Evolutionary conservation across 2,113 vertebrate species (phyloP).

Genomic region (Aramus guarauna): DNA sequence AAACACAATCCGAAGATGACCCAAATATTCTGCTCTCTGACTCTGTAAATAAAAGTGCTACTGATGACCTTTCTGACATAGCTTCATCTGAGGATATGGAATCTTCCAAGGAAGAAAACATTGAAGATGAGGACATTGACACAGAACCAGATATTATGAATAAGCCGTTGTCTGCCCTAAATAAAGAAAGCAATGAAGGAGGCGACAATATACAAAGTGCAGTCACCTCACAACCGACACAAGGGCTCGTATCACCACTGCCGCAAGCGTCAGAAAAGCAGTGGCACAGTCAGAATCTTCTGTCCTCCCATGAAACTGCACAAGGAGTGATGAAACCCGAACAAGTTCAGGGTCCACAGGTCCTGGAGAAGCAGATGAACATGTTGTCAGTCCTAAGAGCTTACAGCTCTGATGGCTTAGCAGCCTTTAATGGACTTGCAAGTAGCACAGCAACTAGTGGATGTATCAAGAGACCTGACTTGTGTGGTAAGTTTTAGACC

Average conservation of each 20-base stretch:
- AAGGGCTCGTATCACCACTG: slow-evolving; percentile 73
- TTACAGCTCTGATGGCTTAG: slow-evolving; percentile 93
- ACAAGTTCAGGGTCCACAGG: slow-evolving; percentile 77
- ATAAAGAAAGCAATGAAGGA: slow-evolving; percentile 73
- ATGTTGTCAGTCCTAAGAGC: slow-evolving; percentile 97
- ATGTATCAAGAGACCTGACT: slow-evolving; percentile 94
- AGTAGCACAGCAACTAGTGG: slow-evolving; percentile 82
- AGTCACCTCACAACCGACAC: slow-evolving; percentile 63
- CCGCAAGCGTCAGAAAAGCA: slow-evolving; percentile 83
- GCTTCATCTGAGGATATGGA: slow-evolving; percentile 87
- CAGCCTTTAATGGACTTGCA: slow-evolving; percentile 93
- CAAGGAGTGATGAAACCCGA: slow-evolving; percentile 86
- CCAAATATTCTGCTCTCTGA: slow-evolving; percentile 74
- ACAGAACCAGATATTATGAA: slow-evolving; percentile 69
- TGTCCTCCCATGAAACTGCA: slow-evolving; percentile 80
- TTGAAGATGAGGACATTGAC: slow-evolving; percentile 86
- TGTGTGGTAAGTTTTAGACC: slow-evolving; percentile 92
- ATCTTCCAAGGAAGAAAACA: slow-evolving; percentile 81
- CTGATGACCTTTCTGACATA: slow-evolving; percentile 85
- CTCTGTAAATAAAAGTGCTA: slow-evolving; percentile 68
- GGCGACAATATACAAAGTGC: slow-evolving; percentile 74
- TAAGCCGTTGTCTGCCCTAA: slow-evolving; percentile 65
- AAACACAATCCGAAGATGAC: slow-evolving; percentile 75
- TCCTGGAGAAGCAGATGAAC: slow-evolving; percentile 93
- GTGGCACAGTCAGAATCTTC: slow-evolving; percentile 88